Evolutionary conservation across 2,113 vertebrate species (phyloP), one percentile per base, ranked within the genome.

Genomic region (Piprites chloris): DNA sequence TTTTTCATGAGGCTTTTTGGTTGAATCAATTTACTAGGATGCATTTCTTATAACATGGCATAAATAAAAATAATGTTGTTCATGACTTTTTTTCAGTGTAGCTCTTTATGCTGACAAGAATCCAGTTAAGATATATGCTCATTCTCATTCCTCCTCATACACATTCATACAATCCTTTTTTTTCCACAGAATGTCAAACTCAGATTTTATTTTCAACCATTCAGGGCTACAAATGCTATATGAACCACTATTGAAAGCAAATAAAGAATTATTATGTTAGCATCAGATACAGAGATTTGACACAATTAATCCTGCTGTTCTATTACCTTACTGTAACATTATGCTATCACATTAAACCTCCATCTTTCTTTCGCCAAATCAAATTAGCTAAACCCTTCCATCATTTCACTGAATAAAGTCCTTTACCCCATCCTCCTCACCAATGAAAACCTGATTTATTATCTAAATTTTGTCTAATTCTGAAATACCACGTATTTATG

Each of bases 211-310:
- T 97, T 93, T 92, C 32, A 55, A 39, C 0, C 27, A 28, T 49
- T 56, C 55, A 53, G 14, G 58, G 19, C 18, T 76, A 53, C n/a
- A 95, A 73, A 89, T 66, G 18, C 55, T 65, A 50, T 58, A 37
- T 83, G 63, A 94, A 72, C n/a, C 32, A 53, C 21, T 15, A 55
- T 2, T 62, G 44, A 95, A 91, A 90, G 78, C 11, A 74, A 95
- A 81, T 53, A 93, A 85, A 95, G 4, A 46, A 49, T 71, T 69
- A 62, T 85, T 69, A 63, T 42, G 33, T 66, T 87, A 82, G 8
- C 56, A 94, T 80, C 77, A 93, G 92, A 80, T 80, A 90, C 67
- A 85, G n/a, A 85, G 47, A 58, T 93, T 80, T 91, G 39, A 87
- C 73, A 88, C 50, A 94, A 89, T 63, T 85, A 80, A 90, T 87